Evolutionary conservation across 2,888 invertebrate species (phyloP).

Genomic region (Tubulanus polymorphus): DNA sequence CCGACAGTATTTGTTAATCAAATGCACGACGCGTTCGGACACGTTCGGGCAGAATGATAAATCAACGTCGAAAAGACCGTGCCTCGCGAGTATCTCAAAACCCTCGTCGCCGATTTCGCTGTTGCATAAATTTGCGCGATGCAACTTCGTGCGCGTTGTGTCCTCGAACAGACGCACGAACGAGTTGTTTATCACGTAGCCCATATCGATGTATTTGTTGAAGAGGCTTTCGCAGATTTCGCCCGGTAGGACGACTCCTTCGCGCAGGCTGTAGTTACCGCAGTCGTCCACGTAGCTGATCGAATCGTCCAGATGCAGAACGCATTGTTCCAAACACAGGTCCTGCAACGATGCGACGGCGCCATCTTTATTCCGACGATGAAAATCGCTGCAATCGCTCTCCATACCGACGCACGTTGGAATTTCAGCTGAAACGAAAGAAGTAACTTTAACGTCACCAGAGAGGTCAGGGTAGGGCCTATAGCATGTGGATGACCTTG

Average conservation of each 20-base stretch:
- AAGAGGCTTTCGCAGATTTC: slow-evolving; percentile 23
- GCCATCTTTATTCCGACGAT: too few relatives aligned
- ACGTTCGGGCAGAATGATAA: slow-evolving; percentile 71
- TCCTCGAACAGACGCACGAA: slow-evolving; percentile 22
- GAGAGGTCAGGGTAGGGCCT: too few relatives aligned
- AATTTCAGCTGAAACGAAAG: too few relatives aligned
- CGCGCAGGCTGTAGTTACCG: slow-evolving; percentile 15
- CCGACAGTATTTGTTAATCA: slow-evolving; percentile 67
- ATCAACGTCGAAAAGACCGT: slow-evolving; percentile 71
- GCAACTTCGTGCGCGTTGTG: slow-evolving; percentile 20
- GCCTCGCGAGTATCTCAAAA: slow-evolving; percentile 67
- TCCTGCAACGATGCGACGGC: neutral
- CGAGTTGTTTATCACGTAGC: slow-evolving; percentile 3
- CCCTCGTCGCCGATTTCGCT: slow-evolving; percentile 65
- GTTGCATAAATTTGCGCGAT: slow-evolving; percentile 25
- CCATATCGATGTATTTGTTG: slow-evolving; percentile 6
- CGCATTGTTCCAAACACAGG: neutral
- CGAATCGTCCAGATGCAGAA: neutral
- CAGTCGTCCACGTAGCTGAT: neutral
- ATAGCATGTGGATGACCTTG: too few relatives aligned
- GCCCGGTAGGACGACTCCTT: slow-evolving; percentile 20
- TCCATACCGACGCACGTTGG: too few relatives aligned
- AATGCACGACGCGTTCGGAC: slow-evolving; percentile 63
- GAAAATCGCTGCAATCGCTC: too few relatives aligned
- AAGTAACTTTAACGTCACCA: too few relatives aligned